These are phyloP conservation scores for Callinectes sapidus DNA, from an alignment of 2,888 invertebrate genomes.

Conservation along the genomic window DNA sequence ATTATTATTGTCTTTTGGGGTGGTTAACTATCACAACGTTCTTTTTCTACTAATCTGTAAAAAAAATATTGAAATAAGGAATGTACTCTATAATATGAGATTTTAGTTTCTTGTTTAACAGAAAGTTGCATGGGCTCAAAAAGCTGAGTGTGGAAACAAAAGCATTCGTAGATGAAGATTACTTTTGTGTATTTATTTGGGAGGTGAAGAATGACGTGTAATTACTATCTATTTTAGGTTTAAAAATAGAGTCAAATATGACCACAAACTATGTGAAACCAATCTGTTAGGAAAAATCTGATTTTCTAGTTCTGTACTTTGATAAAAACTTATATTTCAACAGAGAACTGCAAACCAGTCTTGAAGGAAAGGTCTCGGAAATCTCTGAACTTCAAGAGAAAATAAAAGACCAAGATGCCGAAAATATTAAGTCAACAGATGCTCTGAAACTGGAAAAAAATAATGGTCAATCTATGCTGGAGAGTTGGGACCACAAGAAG, in stretches of 20 bases:
- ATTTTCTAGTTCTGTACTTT: neutral
- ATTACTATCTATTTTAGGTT: neutral
- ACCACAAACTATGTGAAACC: neutral
- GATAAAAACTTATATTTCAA: neutral
- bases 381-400: neutral
- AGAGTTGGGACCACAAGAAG: neutral
- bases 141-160: too few relatives aligned
- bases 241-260: neutral
- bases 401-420: neutral
- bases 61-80: too few relatives aligned
- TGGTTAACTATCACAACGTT: too few relatives aligned
- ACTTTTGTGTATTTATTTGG: too few relatives aligned
- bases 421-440: neutral
- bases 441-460: neutral
- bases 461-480: neutral
- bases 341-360: neutral
- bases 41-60: too few relatives aligned
- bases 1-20: too few relatives aligned
- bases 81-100: too few relatives aligned
- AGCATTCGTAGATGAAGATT: too few relatives aligned
- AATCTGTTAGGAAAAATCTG: too few relatives aligned
- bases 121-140: too few relatives aligned
- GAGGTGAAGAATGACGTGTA: too few relatives aligned
- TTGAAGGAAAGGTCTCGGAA: neutral
- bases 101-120: too few relatives aligned